Evolutionary conservation across 23 tunicate genomes (phyloP), one percentile per base, ranked within the genome.

Genomic region (Trididemnum nubilum): DNA sequence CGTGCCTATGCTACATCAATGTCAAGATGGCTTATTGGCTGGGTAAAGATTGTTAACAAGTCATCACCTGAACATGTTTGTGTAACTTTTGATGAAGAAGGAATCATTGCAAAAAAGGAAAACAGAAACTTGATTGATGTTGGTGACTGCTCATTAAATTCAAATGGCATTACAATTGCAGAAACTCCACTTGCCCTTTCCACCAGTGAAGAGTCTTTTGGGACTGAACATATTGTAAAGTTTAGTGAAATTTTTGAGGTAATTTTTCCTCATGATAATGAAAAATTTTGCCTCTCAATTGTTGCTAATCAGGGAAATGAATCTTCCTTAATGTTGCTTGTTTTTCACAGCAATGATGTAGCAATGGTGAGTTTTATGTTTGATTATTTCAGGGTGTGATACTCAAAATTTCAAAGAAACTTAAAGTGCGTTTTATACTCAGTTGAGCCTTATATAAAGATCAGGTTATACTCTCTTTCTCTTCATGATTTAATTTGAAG

Each of bases 21-120:
- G 94, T 51, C 66, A 33, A 82, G 35, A 33, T 89, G 94, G 94
- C 30, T 89, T 33, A 51, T 64, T 19, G 85, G 82, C 2, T 79
- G 65, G 34, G 65, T 89, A 33, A 82, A 83, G 34, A 36, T n/a
- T 29, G 51, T 1, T 22, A 34, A 72, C 27, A 73, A 83, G 12
- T 35, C 67, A 1, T 26, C 51, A 7, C 5, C 58, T 15, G 2
- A 38, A 0, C 73, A 33, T 54, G 71, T 59, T 36, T 59, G 73
- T 32, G 21, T 83, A 36, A 35, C 73, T 15, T 0, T 83, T 38
- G 73, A 83, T 30, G 37, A 83, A 61, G 18, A 58, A 35, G 44
- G 35, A 36, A 28, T 83, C 0, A 0, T 26, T 1, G 87, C 44
- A 2, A 61, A 28, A 73, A 83, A 83, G 58, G 87, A 83, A 36